These are phyloP conservation scores for Oostethus manadensis DNA, from an alignment of 2,113 vertebrate genomes.

Conservation along the genomic window DNA sequence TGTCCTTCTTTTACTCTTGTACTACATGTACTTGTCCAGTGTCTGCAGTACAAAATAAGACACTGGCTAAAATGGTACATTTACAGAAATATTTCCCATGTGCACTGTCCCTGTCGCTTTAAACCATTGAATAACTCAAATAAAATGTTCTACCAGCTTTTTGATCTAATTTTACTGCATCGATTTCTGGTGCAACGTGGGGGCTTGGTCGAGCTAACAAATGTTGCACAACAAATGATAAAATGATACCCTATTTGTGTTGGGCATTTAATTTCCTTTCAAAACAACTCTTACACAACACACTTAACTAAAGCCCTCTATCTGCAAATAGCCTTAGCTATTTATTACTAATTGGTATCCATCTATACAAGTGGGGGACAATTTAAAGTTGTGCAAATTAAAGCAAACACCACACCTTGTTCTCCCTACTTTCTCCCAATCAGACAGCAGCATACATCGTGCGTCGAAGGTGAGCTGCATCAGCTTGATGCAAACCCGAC, in stretches of 20 bases:
- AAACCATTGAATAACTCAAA: too few relatives aligned
- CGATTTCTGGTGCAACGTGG: too few relatives aligned
- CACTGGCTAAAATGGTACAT: too few relatives aligned
- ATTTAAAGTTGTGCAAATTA: neutral
- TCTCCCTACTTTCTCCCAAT: neutral
- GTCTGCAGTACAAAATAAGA: too few relatives aligned
- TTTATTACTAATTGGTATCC: slow-evolving; percentile 5
- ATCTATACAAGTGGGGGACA: neutral
- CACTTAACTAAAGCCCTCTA: slow-evolving; percentile 1
- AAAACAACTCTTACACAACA: neutral
- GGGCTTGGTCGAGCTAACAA: too few relatives aligned
- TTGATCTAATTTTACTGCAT: too few relatives aligned
- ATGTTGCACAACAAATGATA: too few relatives aligned
- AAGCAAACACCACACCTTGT: neutral
- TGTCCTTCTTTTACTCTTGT: too few relatives aligned
- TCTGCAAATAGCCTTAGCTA: slow-evolving; percentile 2
- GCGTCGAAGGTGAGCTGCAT: slow-evolving; percentile 36
- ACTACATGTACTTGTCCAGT: too few relatives aligned
- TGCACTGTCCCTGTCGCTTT: too few relatives aligned
- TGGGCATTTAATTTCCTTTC: neutral
- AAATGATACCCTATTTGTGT: neutral
- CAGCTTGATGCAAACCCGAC: slow-evolving; percentile 48
- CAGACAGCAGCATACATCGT: neutral
- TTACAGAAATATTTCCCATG: too few relatives aligned
- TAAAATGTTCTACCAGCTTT: too few relatives aligned